Base-by-base conservation (phyloP, 2,797 vertebrate species). In the Ctenochaetus hawaiiensis region DNA sequence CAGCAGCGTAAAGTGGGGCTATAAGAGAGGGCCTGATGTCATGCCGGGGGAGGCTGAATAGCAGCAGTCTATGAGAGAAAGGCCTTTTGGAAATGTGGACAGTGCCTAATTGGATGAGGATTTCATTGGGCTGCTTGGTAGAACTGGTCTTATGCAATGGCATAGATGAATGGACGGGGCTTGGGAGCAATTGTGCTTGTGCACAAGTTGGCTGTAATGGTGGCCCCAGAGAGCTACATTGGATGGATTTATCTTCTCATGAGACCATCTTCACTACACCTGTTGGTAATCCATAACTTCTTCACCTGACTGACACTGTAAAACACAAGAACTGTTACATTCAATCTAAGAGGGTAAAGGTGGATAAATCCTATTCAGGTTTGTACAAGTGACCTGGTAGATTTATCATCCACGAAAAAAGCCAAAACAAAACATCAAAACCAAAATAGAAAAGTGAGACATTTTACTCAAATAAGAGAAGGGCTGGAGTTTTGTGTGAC, bases 51-150 rank as follows among this genome's bases (percentile, higher is more conserved):
- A 89, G 83, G 72, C 77, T 94, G 94, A 95, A 95, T 93, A 91
- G 91, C 88, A 84, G 80, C 87, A 87, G 89, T 87, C 90, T 87
- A 83, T 81, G 78, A 88, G 86, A 93, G 89, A 94, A 94, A 94
- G 87, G 88, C 87, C 90, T 93, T 95, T 94, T 92, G 90, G 93
- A 91, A 93, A 91, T 41, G 67, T 89, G 89, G 92, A 92, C 90
- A 85, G 91, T 90, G 82, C 83, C 92, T 95, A 95, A 95, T 94
- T 95, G 93, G 92, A 94, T 93, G 94, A 94, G 88, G 91, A 92
- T 92, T 93, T 93, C 87, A 87, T 84, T 90, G 90, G 88, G 75
- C 77, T 87, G 91, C 85, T 85, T 88, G 83, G 81, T 80, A 93
- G 89, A 90, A 89, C 86, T 30, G 61, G 82, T 91, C 88, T 93